Conservation (phyloP, 2,888 invertebrate genomes). For the Melinaea marsaeus region DNA sequence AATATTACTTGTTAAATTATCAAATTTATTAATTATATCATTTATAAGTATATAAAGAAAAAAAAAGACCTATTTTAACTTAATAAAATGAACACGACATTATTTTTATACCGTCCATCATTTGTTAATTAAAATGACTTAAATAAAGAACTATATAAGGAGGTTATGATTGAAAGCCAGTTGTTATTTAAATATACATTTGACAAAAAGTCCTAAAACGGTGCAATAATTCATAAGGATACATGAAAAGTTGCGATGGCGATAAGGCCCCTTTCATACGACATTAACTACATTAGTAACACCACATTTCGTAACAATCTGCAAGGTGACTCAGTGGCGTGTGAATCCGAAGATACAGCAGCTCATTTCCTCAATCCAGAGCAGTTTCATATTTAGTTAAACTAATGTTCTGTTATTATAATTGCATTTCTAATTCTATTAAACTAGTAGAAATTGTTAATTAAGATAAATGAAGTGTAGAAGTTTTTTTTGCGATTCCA, state of each 20-base stretch:
- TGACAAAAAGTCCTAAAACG: background rate
- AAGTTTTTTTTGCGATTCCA: too few relatives aligned
- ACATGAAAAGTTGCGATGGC: slow-evolving; percentile 58
- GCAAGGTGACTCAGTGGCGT: slow-evolving; percentile 66
- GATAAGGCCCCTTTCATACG: slow-evolving; percentile 75
- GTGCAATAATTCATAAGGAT: slow-evolving; percentile 31
- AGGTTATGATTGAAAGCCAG: too few relatives aligned
- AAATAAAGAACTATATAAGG: too few relatives aligned
- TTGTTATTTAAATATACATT: background rate
- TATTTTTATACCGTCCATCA: too few relatives aligned
- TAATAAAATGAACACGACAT: too few relatives aligned
- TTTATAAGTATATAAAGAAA: too few relatives aligned
- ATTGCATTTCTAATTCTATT: background rate
- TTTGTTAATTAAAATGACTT: too few relatives aligned
- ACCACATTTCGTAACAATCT: slow-evolving; percentile 77
- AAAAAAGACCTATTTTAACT: too few relatives aligned
- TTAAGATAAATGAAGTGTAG: too few relatives aligned
- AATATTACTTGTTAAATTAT: too few relatives aligned
- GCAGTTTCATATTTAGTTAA: slow-evolving; percentile 23
- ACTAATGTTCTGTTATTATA: background rate
- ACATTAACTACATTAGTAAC: slow-evolving; percentile 77
- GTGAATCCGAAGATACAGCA: slow-evolving; percentile 78
- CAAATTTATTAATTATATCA: too few relatives aligned
- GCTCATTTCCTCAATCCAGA: slow-evolving; percentile 64
- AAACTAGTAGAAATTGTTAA: background rate